Conservation (phyloP, 2,888 invertebrate species). For the Ellobium chinense region DNA sequence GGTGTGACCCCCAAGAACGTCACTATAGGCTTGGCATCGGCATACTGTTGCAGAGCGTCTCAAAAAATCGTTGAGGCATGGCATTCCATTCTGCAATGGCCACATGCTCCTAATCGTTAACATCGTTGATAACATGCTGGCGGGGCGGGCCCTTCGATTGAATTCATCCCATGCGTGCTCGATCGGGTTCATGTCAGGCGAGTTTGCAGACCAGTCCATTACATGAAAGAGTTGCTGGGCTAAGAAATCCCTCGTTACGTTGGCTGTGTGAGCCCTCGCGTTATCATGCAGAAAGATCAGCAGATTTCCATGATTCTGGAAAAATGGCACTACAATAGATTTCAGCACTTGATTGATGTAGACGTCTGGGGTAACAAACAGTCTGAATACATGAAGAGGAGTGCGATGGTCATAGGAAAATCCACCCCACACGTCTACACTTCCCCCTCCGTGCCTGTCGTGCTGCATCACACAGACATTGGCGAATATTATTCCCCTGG, state of each 20-base stretch:
- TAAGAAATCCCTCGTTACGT: background rate
- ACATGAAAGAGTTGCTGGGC: conserved; percentile 12
- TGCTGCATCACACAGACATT: conserved; percentile 10
- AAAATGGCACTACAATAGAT: conserved; percentile 9
- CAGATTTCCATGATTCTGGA: background rate
- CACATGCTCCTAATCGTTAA: background rate
- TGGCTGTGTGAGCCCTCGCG: background rate
- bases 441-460: conserved; percentile 17
- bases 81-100: conserved; percentile 15
- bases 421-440: conserved; percentile 5
- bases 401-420: background rate
- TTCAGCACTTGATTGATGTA: background rate
- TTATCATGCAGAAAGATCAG: conserved; percentile 8
- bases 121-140: conserved; percentile 3
- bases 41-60: conserved; percentile 7
- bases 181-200: conserved; percentile 11
- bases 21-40: conserved; percentile 20
- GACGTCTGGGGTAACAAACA: background rate
- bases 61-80: background rate
- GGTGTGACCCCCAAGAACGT: background rate
- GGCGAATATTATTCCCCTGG: background rate
- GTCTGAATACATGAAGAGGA: conserved; percentile 16
- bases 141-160: background rate
- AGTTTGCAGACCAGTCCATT: conserved; percentile 19
- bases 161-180: conserved; percentile 21